A percentile compares a stretch with the other conserved stretches of the same genome.
Evolutionary conservation across 2,888 invertebrate genomes (phyloP).

Genomic region (Hyppa rectilinea): DNA sequence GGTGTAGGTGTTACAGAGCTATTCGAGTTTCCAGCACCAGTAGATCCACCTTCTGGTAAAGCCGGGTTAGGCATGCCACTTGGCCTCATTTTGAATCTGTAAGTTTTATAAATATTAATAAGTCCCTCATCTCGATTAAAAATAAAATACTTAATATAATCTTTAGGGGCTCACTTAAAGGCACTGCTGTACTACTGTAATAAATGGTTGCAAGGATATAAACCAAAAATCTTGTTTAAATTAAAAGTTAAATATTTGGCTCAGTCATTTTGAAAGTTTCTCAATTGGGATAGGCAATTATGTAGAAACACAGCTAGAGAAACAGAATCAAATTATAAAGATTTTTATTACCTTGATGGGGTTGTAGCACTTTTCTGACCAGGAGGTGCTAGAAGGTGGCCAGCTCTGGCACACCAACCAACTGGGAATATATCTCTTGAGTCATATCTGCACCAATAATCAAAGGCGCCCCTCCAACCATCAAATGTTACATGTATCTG

Average conservation of each 20-base stretch:
- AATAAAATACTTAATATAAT: neutral
- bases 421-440: constrained; percentile 99
- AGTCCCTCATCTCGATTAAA: neutral
- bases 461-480: constrained; percentile 99
- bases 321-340: neutral
- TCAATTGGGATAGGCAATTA: neutral
- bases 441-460: constrained; percentile 98
- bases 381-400: constrained; percentile 98
- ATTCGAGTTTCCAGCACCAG: constrained; percentile 81
- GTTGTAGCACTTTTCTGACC: constrained; percentile 95
- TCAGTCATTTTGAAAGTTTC: neutral
- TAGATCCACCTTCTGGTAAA: constrained; percentile 87
- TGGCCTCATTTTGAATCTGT: constrained; percentile 89
- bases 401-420: constrained; percentile 98
- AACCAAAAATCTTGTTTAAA: neutral
- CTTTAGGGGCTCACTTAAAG: neutral
- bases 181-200: neutral
- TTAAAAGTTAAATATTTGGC: neutral
- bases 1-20: constrained; percentile 75
- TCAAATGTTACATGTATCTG: constrained; percentile 99
- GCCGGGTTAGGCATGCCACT: constrained; percentile 87
- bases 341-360: constrained; percentile 86
- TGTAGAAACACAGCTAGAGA: neutral
- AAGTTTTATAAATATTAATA: constrained; percentile 41
- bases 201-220: constrained; percentile 4